Evolutionary conservation across 2,113 vertebrate species (phyloP), one percentile per base, ranked within the genome.

Genomic region (Rhabdornis inornatus): DNA sequence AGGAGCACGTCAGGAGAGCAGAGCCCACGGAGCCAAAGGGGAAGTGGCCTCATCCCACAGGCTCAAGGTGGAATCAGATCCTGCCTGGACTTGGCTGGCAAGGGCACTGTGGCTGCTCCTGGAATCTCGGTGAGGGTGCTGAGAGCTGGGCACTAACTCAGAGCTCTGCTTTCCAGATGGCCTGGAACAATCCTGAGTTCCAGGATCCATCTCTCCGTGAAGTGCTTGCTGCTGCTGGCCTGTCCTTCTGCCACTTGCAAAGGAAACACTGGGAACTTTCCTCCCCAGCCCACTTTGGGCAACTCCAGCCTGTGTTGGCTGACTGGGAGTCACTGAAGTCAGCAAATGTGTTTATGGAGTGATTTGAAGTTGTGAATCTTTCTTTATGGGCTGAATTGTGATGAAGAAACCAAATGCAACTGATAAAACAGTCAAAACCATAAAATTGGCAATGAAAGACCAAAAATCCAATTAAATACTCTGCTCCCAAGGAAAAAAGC

Each of bases 1-100:
- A 95, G 96, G 91, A 78, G 88, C 89, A 27, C 68, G 88, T 87
- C 85, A 97, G 96, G 94, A 92, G 80, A 78, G 72, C 94, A 13
- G 31, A 7, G 30, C 87, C 15, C 15, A 18, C 21, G 69, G 82
- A 94, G 96, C 92, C 96, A 94, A 57, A 57, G 91, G 96, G 96
- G 94, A 97, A 93, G 74, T 49, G 16, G 81, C 95, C 94, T 76
- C 42, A 88, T 82, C 81, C 95, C 95, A 89, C 60, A 22, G 24
- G 5, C 89, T 53, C 44, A 35, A 94, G 95, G 91, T 91, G 91
- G n/a, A 56, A 95, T 70, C 13, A 90, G 60, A 80, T 6, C 40
- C 93, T 40, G 83, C 75, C 90, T n/a, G 70, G 9, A 1, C 45
- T 57, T 5, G 77, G 87, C 7, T 95, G 95, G 69, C 94, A 79